Conservation (phyloP, 2,113 vertebrate species). For the Notiomystis cincta region DNA sequence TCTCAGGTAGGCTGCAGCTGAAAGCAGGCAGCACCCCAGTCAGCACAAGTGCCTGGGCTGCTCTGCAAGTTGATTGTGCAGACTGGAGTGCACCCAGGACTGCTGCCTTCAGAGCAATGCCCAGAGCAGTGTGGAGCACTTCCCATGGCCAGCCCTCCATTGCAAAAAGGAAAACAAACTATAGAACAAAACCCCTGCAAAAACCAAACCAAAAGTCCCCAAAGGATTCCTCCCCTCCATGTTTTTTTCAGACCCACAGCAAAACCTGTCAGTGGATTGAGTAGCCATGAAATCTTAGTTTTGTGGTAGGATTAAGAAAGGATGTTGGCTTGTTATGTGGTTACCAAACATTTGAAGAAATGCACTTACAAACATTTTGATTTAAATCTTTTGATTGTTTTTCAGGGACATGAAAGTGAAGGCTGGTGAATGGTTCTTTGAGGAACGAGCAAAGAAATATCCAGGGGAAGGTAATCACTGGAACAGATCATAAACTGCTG, state of each 20-base stretch:
- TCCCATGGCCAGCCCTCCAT: neutral
- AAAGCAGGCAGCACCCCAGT: neutral
- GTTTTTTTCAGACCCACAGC: neutral
- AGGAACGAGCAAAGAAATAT: constrained; percentile 87
- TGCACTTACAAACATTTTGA: neutral
- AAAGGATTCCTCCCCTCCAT: neutral
- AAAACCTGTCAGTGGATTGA: neutral
- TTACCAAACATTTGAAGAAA: neutral
- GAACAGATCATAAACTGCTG: neutral
- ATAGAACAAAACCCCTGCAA: neutral
- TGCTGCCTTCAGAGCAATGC: neutral
- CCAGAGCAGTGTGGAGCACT: neutral
- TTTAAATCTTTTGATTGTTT: constrained; percentile 29
- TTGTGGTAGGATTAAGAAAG: neutral
- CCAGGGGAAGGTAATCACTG: constrained; percentile 76
- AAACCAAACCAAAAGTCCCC: neutral
- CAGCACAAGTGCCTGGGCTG: neutral
- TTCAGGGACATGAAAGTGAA: constrained; percentile 86
- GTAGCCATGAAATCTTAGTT: neutral
- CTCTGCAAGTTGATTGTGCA: neutral
- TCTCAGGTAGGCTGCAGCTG: neutral
- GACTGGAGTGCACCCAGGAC: neutral
- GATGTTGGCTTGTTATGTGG: neutral
- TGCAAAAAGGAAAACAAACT: neutral
- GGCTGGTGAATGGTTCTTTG: constrained; percentile 92